Conservation (phyloP, 2,797 vertebrate genomes). For the Rousettus madagascariensis region DNA sequence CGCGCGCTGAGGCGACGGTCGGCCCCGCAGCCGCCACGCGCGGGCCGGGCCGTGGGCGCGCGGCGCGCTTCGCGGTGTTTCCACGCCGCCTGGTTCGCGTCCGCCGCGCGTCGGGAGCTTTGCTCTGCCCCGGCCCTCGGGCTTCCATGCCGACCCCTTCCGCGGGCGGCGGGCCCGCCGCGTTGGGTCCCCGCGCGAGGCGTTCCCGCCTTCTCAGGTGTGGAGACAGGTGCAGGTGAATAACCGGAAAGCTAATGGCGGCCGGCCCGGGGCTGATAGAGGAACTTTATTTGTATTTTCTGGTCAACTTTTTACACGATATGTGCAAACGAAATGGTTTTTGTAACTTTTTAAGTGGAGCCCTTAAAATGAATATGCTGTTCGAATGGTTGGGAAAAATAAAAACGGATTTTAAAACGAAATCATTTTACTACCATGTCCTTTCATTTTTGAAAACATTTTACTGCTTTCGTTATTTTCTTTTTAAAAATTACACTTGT, state of each 20-base stretch:
- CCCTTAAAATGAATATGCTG: accelerated
- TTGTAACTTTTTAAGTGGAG: neutral
- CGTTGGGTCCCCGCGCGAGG: neutral
- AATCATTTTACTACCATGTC: neutral
- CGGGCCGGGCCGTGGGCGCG: neutral
- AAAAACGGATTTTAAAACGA: neutral
- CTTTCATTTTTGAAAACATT: no score
- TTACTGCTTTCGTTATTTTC: no score
- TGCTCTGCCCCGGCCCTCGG: neutral
- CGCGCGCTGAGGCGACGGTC: neutral
- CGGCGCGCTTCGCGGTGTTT: neutral
- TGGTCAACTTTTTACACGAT: accelerated
- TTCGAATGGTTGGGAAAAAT: neutral
- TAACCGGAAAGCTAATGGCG: accelerated
- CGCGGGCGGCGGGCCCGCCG: accelerated
- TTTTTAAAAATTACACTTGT: no score
- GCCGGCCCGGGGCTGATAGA: accelerated
- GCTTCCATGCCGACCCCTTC: no score
- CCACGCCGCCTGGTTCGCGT: no score
- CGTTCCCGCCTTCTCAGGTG: neutral
- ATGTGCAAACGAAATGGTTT: neutral
- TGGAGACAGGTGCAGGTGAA: neutral
- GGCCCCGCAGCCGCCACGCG: neutral
- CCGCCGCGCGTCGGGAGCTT: neutral
- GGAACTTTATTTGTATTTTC: neutral